phyloP scores from a whole-genome alignment of 2,797 vertebrate species.

The Hippoglossus hippoglossus region DNA sequence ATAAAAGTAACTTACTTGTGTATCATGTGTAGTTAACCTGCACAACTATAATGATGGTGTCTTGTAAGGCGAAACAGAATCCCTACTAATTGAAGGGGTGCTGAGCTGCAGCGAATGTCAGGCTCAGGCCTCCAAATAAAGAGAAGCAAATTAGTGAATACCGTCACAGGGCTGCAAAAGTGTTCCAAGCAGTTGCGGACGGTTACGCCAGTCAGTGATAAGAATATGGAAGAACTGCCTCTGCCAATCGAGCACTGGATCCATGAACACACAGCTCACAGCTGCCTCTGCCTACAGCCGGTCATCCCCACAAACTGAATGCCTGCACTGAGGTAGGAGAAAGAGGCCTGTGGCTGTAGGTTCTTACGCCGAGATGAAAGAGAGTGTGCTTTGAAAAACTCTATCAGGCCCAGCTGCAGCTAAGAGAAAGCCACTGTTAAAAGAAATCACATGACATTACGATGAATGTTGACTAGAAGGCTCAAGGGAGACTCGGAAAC shows the following conservation, averaged over 20 bases:
- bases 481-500: constrained; percentile 22
- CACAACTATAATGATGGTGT: too few relatives aligned
- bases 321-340: not conserved
- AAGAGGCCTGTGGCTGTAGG: constrained; percentile 12
- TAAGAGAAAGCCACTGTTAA: constrained; percentile 45
- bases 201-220: not conserved
- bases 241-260: constrained; percentile 25
- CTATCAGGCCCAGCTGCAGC: constrained; percentile 20
- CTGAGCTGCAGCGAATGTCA: not conserved
- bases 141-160: not conserved
- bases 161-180: not conserved
- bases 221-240: constrained; percentile 12
- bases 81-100: constrained; percentile 1
- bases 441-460: constrained; percentile 40
- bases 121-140: not conserved
- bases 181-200: constrained; percentile 7
- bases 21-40: too few relatives aligned
- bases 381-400: constrained; percentile 16
- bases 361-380: constrained; percentile 15
- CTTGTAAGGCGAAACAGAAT: not conserved
- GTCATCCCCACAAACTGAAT: constrained; percentile 21
- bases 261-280: constrained; percentile 21
- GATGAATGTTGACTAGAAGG: constrained; percentile 18
- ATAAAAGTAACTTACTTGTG: too few relatives aligned
- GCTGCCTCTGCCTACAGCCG: constrained; percentile 21